A percentile compares a stretch with the other conserved stretches of the same genome.
Conservation (phyloP, 2,113 vertebrate species). For the Sterna hirundo region DNA sequence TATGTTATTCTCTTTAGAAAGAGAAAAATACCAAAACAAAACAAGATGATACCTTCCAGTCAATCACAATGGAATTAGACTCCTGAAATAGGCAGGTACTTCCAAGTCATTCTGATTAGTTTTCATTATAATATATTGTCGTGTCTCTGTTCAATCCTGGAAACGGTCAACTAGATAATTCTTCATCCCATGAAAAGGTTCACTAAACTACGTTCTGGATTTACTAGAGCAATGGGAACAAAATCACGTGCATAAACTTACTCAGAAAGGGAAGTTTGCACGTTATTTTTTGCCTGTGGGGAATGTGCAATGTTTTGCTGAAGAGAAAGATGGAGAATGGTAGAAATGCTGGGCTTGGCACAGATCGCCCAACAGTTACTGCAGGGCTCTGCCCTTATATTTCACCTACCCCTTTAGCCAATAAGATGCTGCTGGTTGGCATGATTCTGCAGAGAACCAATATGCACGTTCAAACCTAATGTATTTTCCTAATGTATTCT, state of each 20-base stretch:
- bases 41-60: background rate
- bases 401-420: background rate
- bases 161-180: background rate
- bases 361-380: background rate
- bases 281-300: background rate
- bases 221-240: accelerated
- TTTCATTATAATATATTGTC: background rate
- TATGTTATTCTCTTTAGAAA: background rate
- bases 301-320: background rate
- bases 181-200: background rate
- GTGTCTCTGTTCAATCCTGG: background rate
- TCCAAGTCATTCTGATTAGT: background rate
- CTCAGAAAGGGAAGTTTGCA: background rate
- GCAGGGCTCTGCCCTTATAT: background rate
- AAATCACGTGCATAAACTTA: background rate
- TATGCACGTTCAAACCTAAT: accelerated
- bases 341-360: background rate
- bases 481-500: background rate
- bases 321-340: background rate
- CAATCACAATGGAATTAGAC: background rate
- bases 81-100: background rate
- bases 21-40: background rate
- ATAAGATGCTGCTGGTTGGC: background rate
- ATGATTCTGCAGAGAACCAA: background rate
- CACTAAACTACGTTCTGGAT: background rate